phyloP scores from a whole-genome alignment of 2,113 vertebrate genomes.

The Jaculus jaculus region DNA sequence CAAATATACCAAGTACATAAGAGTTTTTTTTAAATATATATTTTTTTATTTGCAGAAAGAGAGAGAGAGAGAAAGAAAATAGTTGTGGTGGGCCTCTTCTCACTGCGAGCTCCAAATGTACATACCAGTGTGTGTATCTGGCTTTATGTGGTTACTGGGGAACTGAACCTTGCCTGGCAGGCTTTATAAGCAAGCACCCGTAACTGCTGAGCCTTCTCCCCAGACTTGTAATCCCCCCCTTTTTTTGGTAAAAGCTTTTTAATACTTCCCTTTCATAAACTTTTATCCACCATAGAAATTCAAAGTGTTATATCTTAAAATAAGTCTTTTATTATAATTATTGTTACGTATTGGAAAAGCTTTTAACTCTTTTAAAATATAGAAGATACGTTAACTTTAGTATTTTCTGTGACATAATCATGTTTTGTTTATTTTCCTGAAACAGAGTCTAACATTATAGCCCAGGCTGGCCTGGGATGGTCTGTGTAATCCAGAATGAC shows the following conservation, averaged over 20 bases:
- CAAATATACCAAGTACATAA: not conserved
- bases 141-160: too few species aligned
- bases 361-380: slow-evolving; percentile 48
- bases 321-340: not conserved
- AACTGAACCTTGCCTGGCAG: too few species aligned
- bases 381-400: not conserved
- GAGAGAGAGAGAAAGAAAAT: too few species aligned
- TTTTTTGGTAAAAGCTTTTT: not conserved
- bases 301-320: not conserved
- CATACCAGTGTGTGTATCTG: too few species aligned
- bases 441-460: not conserved
- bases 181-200: too few species aligned
- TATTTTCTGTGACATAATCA: not conserved
- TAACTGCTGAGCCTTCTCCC: too few species aligned
- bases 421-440: not conserved
- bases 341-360: slow-evolving; percentile 28
- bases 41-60: not conserved
- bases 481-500: not conserved
- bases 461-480: not conserved
- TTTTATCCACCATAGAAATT: not conserved
- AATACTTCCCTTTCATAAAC: not conserved
- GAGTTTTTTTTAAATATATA: not conserved
- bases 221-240: too few species aligned
- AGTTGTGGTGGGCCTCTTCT: too few species aligned
- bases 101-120: too few species aligned